Conservation (phyloP, 2,888 invertebrate species). For the Euplexia lucipara region DNA sequence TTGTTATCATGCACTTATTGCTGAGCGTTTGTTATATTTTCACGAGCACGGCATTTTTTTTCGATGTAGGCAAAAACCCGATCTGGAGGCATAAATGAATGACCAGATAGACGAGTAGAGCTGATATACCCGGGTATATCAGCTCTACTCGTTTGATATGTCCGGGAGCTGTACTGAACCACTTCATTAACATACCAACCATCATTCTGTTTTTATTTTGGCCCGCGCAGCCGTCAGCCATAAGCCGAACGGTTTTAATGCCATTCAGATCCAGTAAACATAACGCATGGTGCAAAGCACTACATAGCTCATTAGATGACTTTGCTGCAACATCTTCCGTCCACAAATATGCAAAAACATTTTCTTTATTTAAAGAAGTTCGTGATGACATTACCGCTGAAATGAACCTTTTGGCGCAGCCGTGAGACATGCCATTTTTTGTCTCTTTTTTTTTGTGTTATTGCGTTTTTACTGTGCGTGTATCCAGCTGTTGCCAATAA, state of each 20-base stretch:
- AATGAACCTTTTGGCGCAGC: too few relatives aligned
- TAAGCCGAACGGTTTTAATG: constrained; percentile 26
- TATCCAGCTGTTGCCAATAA: too few relatives aligned
- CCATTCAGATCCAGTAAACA: constrained; percentile 30
- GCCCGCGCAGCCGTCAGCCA: constrained; percentile 37
- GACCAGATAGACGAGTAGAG: too few relatives aligned
- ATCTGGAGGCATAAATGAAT: constrained; percentile 44
- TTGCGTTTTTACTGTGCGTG: too few relatives aligned
- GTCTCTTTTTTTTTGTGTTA: too few relatives aligned
- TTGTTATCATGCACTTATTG: too few relatives aligned
- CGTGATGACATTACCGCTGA: too few relatives aligned
- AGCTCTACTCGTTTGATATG: constrained; percentile 27
- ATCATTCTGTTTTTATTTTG: constrained; percentile 51
- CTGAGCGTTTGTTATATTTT: constrained; percentile 31
- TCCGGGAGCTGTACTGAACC: constrained; percentile 19
- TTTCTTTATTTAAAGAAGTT: constrained; percentile 57
- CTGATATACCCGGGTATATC: constrained; percentile 45
- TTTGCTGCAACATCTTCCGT: constrained; percentile 52
- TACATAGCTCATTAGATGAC: constrained; percentile 38
- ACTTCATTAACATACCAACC: constrained; percentile 43
- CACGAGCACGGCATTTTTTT: constrained; percentile 31
- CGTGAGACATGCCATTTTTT: too few relatives aligned
- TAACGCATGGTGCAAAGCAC: constrained; percentile 32
- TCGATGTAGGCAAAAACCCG: constrained; percentile 45
- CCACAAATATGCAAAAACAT: constrained; percentile 62